phyloP scores from a whole-genome alignment of 2,888 invertebrate species.

The Macrosiphum euphorbiae region DNA sequence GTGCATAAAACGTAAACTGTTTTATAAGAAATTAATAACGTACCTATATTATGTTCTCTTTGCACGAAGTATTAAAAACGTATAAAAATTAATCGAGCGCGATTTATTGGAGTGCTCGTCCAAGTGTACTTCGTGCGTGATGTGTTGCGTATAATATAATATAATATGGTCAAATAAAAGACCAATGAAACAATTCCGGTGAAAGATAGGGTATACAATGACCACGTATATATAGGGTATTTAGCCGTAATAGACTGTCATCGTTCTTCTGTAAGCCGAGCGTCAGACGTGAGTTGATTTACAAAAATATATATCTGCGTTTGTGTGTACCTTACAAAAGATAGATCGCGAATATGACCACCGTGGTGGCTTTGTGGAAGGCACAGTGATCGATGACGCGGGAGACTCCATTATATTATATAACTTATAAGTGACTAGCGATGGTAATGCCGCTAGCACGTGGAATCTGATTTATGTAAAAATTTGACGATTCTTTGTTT shows the following conservation, averaged over 20 bases:
- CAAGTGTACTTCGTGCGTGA: background rate
- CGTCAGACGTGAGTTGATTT: slow-evolving; percentile 50
- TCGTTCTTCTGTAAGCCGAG: slow-evolving; percentile 50
- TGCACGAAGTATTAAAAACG: background rate
- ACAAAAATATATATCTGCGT: background rate
- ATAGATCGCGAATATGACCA: slow-evolving; percentile 12
- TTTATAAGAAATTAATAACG: background rate
- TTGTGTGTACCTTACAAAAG: too few relatives aligned
- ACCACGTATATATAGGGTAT: background rate
- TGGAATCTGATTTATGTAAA: background rate
- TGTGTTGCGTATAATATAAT: background rate
- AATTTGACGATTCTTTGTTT: slow-evolving; percentile 36
- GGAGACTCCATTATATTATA: background rate
- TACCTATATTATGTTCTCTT: background rate
- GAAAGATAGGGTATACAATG: background rate
- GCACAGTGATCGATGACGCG: slow-evolving; percentile 25
- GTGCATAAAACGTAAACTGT: background rate
- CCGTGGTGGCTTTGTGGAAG: background rate
- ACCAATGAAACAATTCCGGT: slow-evolving; percentile 11
- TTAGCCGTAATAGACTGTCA: slow-evolving; percentile 32
- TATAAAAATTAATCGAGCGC: background rate
- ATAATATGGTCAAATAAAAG: background rate
- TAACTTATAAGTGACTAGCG: too few relatives aligned
- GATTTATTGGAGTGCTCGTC: background rate
- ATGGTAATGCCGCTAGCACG: background rate